Percentiles rank a stretch among this genome's conserved stretches.
Conservation (phyloP, 2,797 vertebrate species). For the Neomorphus geoffroyi region DNA sequence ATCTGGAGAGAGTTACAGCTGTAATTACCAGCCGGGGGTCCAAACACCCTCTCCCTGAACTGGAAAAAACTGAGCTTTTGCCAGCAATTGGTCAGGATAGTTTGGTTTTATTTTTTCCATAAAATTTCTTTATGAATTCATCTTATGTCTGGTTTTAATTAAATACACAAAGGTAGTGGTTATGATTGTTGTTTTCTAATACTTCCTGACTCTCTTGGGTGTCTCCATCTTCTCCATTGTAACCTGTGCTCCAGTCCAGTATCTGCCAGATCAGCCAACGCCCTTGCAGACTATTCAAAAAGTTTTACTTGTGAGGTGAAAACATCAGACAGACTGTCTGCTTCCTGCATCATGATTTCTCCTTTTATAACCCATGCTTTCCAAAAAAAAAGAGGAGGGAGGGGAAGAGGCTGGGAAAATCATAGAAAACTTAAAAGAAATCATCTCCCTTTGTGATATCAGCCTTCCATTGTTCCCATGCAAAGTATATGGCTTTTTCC, state of each 20-base stretch:
- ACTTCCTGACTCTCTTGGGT: not conserved
- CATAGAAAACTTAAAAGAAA: not conserved
- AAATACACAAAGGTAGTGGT: not conserved
- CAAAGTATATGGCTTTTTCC: not conserved
- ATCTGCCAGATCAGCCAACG: not conserved
- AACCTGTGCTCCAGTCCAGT: not conserved
- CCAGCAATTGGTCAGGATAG: not conserved
- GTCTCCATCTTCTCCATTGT: not conserved
- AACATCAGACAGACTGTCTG: not conserved
- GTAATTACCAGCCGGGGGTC: not conserved
- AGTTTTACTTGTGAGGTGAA: not conserved
- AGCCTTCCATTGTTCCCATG: not conserved
- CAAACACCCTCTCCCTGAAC: not conserved
- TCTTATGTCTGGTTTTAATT: not conserved
- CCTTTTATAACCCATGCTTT: not conserved
- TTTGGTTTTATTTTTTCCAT: not conserved
- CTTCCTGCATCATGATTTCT: not conserved
- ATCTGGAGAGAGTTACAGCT: not conserved
- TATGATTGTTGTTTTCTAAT: not conserved
- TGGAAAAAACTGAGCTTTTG: not conserved
- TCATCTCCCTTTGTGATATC: not conserved
- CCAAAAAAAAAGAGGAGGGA: not conserved
- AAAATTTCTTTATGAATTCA: not conserved
- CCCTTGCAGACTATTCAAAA: not conserved
- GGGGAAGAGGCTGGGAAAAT: not conserved